Conservation (phyloP, 1,140 invertebrate species). For the Solenopsis fugax region DNA sequence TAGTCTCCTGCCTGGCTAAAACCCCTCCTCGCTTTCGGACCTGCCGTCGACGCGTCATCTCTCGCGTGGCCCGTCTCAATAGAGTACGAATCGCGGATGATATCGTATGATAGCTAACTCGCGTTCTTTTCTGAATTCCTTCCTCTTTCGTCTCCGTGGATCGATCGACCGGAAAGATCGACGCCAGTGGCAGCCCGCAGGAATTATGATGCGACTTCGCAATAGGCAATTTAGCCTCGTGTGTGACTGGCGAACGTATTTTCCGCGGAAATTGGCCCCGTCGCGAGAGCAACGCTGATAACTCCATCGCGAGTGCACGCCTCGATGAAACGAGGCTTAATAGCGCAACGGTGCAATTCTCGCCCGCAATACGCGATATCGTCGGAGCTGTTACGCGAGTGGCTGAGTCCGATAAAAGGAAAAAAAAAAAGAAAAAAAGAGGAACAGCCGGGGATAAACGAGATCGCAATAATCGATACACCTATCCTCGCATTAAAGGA, state of each 20-base stretch:
- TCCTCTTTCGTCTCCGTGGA: not conserved
- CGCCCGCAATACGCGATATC: constrained; percentile 59
- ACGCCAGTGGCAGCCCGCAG: too few relatives aligned
- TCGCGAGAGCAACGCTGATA: constrained; percentile 1
- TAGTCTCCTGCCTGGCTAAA: constrained; percentile 67
- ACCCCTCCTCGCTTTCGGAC: constrained; percentile 45
- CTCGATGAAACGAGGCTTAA: not conserved
- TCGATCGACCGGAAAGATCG: too few relatives aligned
- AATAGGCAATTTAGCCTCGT: not conserved
- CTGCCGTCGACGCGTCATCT: constrained; percentile 45
- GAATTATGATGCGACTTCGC: constrained; percentile 11
- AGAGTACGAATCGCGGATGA: constrained; percentile 55
- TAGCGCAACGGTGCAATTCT: constrained; percentile 24
- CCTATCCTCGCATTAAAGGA: constrained; percentile 82
- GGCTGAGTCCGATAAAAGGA: constrained; percentile 10
- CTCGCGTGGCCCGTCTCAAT: constrained; percentile 59
- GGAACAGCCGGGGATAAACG: constrained; percentile 72
- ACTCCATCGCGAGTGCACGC: not conserved
- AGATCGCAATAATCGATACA: constrained; percentile 79
- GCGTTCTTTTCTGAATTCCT: not conserved
- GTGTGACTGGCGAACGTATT: not conserved
- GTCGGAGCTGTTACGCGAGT: constrained; percentile 33
- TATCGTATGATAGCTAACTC: constrained; percentile 19
- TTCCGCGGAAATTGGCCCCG: constrained; percentile 21
- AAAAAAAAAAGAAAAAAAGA: constrained; percentile 21